Base-by-base conservation (phyloP, 2,113 vertebrate genomes). In the Sceloporus tristichus region DNA sequence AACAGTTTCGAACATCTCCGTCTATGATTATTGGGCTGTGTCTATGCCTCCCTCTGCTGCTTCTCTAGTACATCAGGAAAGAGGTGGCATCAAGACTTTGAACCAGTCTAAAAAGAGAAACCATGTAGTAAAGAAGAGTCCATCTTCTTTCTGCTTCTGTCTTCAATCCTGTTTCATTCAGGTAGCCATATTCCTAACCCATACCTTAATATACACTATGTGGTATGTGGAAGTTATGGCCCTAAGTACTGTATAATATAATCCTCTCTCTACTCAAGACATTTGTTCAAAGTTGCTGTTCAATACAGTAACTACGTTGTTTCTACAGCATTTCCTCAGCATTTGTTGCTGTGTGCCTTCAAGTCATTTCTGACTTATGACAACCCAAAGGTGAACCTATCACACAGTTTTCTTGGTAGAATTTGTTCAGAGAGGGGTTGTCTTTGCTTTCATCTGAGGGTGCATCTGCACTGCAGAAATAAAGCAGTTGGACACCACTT, bases 1-100 rank as follows among this genome's bases (percentile, higher is more conserved):
- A 89, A 68, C 71, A 54, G 54, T 59, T 48, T 85, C 53, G 27
- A 77, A 84, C n/a, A 42, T 84, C 65, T 79, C 42, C 9, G 77
- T 27, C 42, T 76, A 53, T 34, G 87, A 84, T 78, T 65, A 68
- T 10, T 70, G 34, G n/a, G 23, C 81, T 83, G n/a, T 70, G 25
- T 14, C 75, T 77, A 23, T 8, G 53, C 42, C 14, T 77, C 73
- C 81, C n/a, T 71, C 79, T 88, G 40, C 42, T 76, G 40, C 42
- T 23, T 83, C 71, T 87, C 59, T 75, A 8, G 21, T 83, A 23
- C 29, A 54, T 21, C 11, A 76, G 21, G 54, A 59, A 87, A 73
- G 53, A 81, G 53, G 38, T 59, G 25, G 53, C 10, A 62, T 34
- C 34, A 29, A n/a, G 25, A 27, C 40, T 78, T 77, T 62, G 18